A percentile compares a stretch with the other conserved stretches of the same genome.
Conservation (phyloP, 2,797 vertebrate genomes). For the Cynodonichthys magdalenae region DNA sequence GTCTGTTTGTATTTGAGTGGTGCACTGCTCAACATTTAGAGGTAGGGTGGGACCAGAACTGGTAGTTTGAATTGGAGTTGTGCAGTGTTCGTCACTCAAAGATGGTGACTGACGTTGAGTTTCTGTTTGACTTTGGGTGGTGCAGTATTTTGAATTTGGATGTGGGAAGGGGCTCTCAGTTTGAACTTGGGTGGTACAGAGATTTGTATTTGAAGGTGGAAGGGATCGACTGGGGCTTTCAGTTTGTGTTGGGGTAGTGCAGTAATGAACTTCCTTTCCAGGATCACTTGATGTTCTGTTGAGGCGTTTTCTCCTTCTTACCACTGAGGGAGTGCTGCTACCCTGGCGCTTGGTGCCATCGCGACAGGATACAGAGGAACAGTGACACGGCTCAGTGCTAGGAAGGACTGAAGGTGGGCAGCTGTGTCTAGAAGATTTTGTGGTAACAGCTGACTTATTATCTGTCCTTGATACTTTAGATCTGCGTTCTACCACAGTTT, state of each 20-base stretch:
- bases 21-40: slow-evolving; percentile 49
- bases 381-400: slow-evolving; percentile 61
- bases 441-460: slow-evolving; percentile 62
- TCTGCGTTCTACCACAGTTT: slow-evolving; percentile 58
- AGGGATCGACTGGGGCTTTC: slow-evolving; percentile 56
- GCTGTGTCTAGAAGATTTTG: slow-evolving; percentile 69
- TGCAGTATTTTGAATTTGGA: slow-evolving; percentile 56
- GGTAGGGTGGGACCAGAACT: slow-evolving; percentile 43
- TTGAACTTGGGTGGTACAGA: slow-evolving; percentile 70
- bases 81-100: slow-evolving; percentile 50
- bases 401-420: slow-evolving; percentile 65
- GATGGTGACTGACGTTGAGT: slow-evolving; percentile 41
- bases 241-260: slow-evolving; percentile 74
- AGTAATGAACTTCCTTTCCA: slow-evolving; percentile 75
- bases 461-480: slow-evolving; percentile 66
- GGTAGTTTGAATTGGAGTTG: slow-evolving; percentile 46
- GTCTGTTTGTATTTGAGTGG: slow-evolving; percentile 53
- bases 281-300: slow-evolving; percentile 79
- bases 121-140: slow-evolving; percentile 67
- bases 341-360: slow-evolving; percentile 73
- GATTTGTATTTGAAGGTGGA: slow-evolving; percentile 47
- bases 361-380: slow-evolving; percentile 58
- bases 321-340: slow-evolving; percentile 69
- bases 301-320: slow-evolving; percentile 73
- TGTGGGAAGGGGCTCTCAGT: slow-evolving; percentile 52